Conservation (phyloP, 2,797 vertebrate genomes). For the Melanotaenia parkinsoni region DNA sequence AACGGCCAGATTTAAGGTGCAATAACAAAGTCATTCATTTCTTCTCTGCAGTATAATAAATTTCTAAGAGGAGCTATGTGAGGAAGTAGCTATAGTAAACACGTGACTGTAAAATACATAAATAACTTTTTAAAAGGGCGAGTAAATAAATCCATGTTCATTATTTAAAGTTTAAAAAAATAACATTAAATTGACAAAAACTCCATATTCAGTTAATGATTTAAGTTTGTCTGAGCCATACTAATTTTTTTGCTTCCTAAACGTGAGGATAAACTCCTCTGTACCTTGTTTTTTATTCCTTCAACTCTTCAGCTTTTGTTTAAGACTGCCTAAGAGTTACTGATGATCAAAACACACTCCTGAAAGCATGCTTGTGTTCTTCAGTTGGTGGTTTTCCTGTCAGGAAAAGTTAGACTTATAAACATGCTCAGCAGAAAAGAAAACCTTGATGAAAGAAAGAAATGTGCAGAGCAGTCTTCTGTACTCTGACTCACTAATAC, state of each 20-base stretch:
- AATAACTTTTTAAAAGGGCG: too few species aligned
- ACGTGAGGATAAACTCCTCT: background rate
- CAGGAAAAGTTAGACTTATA: constrained; percentile 23
- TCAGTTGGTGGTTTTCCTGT: constrained; percentile 30
- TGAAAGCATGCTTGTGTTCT: constrained; percentile 1
- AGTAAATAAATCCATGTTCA: background rate
- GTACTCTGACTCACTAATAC: constrained; percentile 8
- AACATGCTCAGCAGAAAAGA: constrained; percentile 38
- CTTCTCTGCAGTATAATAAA: background rate
- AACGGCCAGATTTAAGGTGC: background rate
- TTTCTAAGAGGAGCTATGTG: background rate
- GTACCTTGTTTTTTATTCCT: background rate
- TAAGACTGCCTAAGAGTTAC: background rate
- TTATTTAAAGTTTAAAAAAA: background rate
- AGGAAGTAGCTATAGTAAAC: background rate
- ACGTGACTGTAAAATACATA: too few species aligned
- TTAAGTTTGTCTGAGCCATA: background rate
- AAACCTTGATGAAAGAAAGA: background rate
- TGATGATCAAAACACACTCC: background rate
- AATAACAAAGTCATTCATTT: background rate
- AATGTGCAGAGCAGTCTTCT: background rate
- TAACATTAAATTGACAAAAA: background rate
- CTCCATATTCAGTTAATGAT: background rate
- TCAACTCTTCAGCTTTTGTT: background rate
- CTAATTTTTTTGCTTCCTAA: background rate